These are phyloP conservation scores for Oreocharis arfaki DNA, from an alignment of 2,113 vertebrate genomes.

Conservation along the genomic window DNA sequence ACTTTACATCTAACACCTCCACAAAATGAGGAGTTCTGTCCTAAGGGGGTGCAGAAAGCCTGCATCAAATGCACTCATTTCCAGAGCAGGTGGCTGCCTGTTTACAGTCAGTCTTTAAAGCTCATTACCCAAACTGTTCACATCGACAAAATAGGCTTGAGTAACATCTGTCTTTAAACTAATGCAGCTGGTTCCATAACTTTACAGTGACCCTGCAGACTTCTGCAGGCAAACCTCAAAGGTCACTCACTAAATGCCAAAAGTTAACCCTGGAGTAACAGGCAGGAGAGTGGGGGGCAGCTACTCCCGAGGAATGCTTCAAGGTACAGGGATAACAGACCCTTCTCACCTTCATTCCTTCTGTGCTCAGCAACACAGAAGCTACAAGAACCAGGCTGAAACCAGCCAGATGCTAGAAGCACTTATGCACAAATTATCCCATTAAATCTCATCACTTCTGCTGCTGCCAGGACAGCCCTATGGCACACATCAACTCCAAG, in stretches of 20 bases:
- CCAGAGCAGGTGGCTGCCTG: background rate
- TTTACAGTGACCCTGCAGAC: background rate
- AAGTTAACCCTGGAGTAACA: background rate
- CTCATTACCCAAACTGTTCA: background rate
- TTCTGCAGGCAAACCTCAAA: slow-evolving; percentile 3
- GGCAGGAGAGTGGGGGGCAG: background rate
- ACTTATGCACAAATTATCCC: background rate
- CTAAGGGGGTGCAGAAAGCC: background rate
- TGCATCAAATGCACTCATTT: background rate
- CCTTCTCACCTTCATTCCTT: background rate
- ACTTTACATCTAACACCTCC: background rate
- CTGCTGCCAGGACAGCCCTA: background rate
- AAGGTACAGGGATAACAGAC: background rate
- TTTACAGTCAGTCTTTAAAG: background rate
- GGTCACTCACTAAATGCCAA: background rate
- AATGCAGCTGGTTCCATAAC: background rate
- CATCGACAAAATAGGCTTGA: background rate
- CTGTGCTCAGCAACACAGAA: background rate
- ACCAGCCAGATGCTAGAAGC: background rate
- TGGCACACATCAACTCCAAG: background rate
- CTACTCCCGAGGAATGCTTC: background rate
- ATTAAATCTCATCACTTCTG: background rate
- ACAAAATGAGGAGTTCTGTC: background rate
- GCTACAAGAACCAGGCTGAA: background rate
- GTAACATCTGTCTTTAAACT: background rate